Evolutionary conservation across 2,113 vertebrate genomes (phyloP).

Genomic region (Indicator indicator): DNA sequence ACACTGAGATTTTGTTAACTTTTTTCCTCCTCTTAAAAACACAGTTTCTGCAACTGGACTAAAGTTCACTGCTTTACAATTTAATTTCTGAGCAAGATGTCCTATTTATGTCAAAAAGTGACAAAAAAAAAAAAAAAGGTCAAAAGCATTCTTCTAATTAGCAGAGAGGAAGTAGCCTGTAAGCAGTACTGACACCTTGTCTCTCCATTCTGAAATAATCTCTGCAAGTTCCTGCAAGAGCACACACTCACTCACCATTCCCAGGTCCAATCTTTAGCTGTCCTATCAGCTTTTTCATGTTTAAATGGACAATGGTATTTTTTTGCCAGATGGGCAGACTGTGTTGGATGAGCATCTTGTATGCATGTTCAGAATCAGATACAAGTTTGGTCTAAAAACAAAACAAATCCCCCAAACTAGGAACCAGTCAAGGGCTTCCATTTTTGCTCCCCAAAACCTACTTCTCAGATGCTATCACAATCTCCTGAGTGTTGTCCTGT

Average conservation of each 20-base stretch:
- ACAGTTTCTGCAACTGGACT: neutral
- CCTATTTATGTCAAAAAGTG: neutral
- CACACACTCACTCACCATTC: neutral
- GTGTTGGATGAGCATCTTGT: neutral
- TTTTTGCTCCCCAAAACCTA: slow-evolving; percentile 34
- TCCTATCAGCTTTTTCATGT: neutral
- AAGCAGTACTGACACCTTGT: neutral
- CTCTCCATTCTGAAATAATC: neutral
- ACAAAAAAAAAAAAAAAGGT: neutral
- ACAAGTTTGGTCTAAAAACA: neutral
- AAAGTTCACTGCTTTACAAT: neutral
- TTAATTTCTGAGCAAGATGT: neutral
- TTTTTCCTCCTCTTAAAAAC: neutral
- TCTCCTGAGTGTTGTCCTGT: slow-evolving; percentile 40
- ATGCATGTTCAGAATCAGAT: neutral
- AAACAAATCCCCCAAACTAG: neutral
- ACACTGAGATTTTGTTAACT: neutral
- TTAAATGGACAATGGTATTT: neutral
- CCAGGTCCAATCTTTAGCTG: neutral
- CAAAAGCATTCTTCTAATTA: neutral
- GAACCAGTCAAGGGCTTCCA: neutral
- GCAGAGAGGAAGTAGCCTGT: neutral
- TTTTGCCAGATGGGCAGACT: neutral
- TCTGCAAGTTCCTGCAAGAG: neutral
- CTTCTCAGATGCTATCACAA: slow-evolving; percentile 70